A percentile compares a stretch with the other conserved stretches of the same genome.
phyloP scores from a whole-genome alignment of 1,140 invertebrate species.

The Eciton burchellii region DNA sequence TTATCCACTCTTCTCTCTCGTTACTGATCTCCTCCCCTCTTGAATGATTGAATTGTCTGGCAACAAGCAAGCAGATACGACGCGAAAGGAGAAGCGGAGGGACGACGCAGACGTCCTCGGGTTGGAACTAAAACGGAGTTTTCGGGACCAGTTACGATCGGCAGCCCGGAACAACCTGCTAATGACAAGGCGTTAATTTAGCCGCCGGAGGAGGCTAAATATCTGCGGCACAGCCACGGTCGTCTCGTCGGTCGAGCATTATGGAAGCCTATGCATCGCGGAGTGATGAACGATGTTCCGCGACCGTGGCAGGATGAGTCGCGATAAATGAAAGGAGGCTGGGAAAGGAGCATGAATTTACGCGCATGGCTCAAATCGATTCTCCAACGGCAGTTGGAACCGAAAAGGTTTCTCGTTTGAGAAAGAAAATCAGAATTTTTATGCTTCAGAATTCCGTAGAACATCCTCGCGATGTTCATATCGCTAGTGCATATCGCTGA shows the following conservation, averaged over 20 bases:
- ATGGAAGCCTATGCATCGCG: conserved; percentile 78
- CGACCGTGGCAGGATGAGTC: conserved; percentile 56
- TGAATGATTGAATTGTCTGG: conserved; percentile 26
- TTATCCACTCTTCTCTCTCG: too few relatives aligned
- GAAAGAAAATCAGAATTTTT: too few relatives aligned
- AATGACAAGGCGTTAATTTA: conserved; percentile 83
- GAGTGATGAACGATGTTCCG: conserved; percentile 79
- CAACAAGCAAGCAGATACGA: conserved; percentile 11
- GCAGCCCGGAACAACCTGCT: conserved; percentile 64
- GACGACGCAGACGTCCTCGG: conserved; percentile 7
- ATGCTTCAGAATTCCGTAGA: too few relatives aligned
- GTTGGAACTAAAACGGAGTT: conserved; percentile 40
- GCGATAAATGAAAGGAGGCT: conserved; percentile 61
- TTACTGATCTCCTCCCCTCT: too few relatives aligned
- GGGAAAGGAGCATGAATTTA: conserved; percentile 56
- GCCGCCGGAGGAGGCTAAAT: conserved; percentile 73
- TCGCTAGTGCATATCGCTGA: too few relatives aligned
- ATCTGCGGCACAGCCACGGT: conserved; percentile 66
- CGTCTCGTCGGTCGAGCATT: conserved; percentile 71
- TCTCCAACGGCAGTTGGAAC: conserved; percentile 70
- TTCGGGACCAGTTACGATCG: conserved; percentile 44
- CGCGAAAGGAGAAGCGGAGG: neutral
- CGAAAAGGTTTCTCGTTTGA: too few relatives aligned
- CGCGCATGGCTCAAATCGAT: conserved; percentile 77
- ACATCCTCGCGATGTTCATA: too few relatives aligned